Percentiles rank a stretch among this genome's conserved stretches.
Evolutionary conservation across 2,797 vertebrate genomes (phyloP).

Genomic region (Acanthornis magna): DNA sequence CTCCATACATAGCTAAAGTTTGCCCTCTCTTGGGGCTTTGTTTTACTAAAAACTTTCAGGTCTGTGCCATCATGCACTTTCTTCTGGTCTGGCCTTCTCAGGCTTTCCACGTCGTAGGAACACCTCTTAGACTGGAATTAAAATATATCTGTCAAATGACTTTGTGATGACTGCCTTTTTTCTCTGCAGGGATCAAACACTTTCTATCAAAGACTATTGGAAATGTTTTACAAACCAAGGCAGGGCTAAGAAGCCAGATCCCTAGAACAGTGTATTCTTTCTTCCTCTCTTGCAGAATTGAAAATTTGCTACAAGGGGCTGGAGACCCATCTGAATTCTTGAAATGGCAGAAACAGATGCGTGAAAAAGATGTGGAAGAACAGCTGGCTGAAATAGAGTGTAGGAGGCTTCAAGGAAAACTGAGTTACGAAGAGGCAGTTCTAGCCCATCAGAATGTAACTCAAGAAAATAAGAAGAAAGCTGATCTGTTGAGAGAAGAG

Average conservation of each 20-base stretch:
- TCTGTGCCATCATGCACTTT: neutral
- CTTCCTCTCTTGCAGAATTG: slow-evolving; percentile 74
- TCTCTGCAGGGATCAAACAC: neutral
- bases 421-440: slow-evolving; percentile 82
- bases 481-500: slow-evolving; percentile 83
- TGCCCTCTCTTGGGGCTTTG: neutral
- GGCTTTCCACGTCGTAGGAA: neutral
- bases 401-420: slow-evolving; percentile 80
- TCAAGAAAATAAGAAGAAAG: slow-evolving; percentile 83
- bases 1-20: neutral
- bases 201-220: neutral
- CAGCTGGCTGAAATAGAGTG: slow-evolving; percentile 75
- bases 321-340: slow-evolving; percentile 83
- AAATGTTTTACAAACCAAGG: neutral
- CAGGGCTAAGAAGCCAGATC: neutral
- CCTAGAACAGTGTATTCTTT: neutral
- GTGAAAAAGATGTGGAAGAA: slow-evolving; percentile 79
- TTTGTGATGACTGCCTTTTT: neutral
- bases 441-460: slow-evolving; percentile 77
- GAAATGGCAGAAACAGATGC: slow-evolving; percentile 86
- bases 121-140: neutral
- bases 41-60: neutral
- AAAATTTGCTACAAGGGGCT: slow-evolving; percentile 79
- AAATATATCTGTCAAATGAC: neutral
- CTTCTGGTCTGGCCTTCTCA: neutral